Evolutionary conservation across 2,113 vertebrate species (phyloP), one percentile per base, ranked within the genome.

Genomic region (Odocoileus hemionus): DNA sequence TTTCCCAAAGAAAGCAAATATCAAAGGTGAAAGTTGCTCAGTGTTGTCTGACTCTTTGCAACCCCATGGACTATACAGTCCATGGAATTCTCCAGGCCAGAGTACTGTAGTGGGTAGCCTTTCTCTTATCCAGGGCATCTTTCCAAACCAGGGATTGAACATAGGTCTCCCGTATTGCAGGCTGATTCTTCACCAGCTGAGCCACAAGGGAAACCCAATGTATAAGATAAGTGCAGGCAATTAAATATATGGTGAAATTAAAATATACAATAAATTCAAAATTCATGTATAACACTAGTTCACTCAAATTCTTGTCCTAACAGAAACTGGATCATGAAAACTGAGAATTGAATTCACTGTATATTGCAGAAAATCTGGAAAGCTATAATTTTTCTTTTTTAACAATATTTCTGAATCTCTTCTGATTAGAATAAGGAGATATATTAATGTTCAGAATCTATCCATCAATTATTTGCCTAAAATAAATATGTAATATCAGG

Each of bases 201-300:
- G 36, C 10, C 36, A 25, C 67, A 74, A 74, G 36, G 36, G 19
- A 74, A 74, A 19, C 36, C 36, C 78, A 19, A 55, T 61, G 5
- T 86, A 83, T 78, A 61, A 82, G 61, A n/a, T 58, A 50, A 57
- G 12, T 15, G 15, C 19, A 90, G 12, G 1, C 4, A 87, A 25
- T 26, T 47, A 13, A 90, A 39, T 78, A 60, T 60, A 45, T 93
- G 61, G 14, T 93, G 45, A 58, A 89, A 86, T 54, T 76, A 86
- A 92, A 43, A 79, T 67, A 76, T n/a, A 8, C 28, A 70, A 74
- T 79, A 36, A 30, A 96, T 87, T 80, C 54, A 76, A 47, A 67
- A 55, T 23, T 74, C 43, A 64, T 61, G 15, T 14, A 6, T 61
- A 28, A 57, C 6, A 58, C 1, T 83, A 26, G 13, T 26, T 64